These are phyloP conservation scores for Idaea straminata DNA, from an alignment of 2,888 invertebrate genomes.

Conservation along the genomic window DNA sequence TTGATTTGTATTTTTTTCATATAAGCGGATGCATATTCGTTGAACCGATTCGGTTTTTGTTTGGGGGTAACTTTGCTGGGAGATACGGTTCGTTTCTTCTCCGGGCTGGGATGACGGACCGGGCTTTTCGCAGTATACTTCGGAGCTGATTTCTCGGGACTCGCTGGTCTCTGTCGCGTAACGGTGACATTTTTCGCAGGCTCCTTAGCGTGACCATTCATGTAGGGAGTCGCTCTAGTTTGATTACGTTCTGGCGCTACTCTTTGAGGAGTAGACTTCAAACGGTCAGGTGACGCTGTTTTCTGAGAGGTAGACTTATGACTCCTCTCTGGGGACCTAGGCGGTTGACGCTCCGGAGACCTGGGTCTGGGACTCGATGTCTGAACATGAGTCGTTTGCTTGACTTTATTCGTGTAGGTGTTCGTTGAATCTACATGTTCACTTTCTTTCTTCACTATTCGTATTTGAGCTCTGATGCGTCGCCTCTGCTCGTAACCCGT, in stretches of 20 bases:
- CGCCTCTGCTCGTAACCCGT: constrained; percentile 88
- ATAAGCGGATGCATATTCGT: constrained; percentile 72
- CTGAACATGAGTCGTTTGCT: constrained; percentile 38
- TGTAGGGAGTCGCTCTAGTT: constrained; percentile 31
- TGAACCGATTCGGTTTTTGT: constrained; percentile 64
- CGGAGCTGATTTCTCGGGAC: constrained; percentile 52
- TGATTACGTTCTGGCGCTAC: constrained; percentile 33
- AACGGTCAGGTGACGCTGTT: constrained; percentile 48
- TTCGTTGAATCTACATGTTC: constrained; percentile 50
- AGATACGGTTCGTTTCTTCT: constrained; percentile 65
- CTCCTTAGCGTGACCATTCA: constrained; percentile 55
- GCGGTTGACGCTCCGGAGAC: constrained; percentile 46
- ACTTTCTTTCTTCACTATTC: constrained; percentile 83
- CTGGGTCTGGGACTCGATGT: constrained; percentile 28
- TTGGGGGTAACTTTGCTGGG: constrained; percentile 58
- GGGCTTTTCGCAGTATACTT: constrained; percentile 52
- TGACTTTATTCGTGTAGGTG: constrained; percentile 43
- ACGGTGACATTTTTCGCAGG: constrained; percentile 34
- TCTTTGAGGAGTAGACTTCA: constrained; percentile 38
- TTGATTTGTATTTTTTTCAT: constrained; percentile 72
- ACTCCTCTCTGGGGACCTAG: constrained; percentile 43
- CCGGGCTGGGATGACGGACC: constrained; percentile 58
- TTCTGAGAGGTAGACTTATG: constrained; percentile 39
- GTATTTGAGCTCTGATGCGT: constrained; percentile 87
- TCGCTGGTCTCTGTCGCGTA: constrained; percentile 44